These are phyloP conservation scores for Odocoileus hemionus DNA, from an alignment of 2,113 vertebrate species.

Conservation along the genomic window DNA sequence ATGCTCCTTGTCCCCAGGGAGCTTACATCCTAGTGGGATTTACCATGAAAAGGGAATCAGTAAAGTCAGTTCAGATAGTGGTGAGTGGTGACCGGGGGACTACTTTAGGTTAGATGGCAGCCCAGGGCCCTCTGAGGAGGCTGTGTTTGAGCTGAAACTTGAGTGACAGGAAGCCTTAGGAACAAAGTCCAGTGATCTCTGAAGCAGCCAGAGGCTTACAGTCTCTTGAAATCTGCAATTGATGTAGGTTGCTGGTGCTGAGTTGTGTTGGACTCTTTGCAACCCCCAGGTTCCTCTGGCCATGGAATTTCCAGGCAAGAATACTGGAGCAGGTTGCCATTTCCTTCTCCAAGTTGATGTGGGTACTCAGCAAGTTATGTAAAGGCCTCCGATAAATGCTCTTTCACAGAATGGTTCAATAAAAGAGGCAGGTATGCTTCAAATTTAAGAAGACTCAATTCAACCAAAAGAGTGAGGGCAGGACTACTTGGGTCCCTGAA, in stretches of 20 bases:
- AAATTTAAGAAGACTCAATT: not conserved
- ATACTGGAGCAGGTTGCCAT: not conserved
- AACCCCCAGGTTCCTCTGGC: not conserved
- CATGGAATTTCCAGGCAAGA: not conserved
- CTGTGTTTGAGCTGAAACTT: not conserved
- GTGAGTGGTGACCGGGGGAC: accelerated
- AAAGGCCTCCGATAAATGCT: not conserved
- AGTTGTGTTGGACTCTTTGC: not conserved
- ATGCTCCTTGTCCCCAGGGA: not conserved
- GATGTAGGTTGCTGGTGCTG: not conserved
- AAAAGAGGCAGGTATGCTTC: not conserved
- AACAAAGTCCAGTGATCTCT: not conserved
- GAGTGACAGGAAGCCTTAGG: not conserved
- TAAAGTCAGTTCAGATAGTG: not conserved
- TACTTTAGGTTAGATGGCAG: not conserved
- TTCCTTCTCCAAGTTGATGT: not conserved
- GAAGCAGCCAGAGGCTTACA: not conserved
- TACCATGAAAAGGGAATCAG: not conserved
- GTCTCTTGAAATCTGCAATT: not conserved
- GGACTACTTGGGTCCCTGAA: not conserved
- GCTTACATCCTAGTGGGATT: not conserved
- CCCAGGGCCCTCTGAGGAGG: not conserved
- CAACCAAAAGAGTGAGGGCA: no score
- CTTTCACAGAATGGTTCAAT: not conserved
- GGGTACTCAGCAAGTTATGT: not conserved